Base-by-base conservation (phyloP, 2,113 vertebrate genomes). In the Dendrocopos noguchii region DNA sequence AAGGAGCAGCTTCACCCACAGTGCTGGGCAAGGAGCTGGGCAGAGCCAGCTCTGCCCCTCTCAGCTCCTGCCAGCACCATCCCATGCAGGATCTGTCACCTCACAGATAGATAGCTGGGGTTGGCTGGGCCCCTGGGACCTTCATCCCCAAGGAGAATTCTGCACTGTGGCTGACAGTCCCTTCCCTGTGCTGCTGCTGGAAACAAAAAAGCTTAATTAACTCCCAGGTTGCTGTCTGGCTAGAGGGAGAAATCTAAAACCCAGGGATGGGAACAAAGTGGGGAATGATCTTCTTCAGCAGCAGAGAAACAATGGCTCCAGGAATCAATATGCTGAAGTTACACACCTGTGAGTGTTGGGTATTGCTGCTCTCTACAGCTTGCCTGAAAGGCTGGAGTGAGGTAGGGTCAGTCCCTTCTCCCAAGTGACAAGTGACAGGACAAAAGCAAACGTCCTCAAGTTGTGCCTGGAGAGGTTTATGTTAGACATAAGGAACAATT, bases 201-300 rank as follows among this genome's bases (percentile, higher is more conserved):
- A 91, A 93, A 94, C 59, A 88, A 80, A 95, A 94, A 12, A 90
- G 94, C 95, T 93, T 97, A 96, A 96, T 95, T 92, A 97, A 97
- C 92, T 73, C 65, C 55, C 83, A 71, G 80, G 42, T n/a, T 18
- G 0, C 83, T 93, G 73, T 79, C 94, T 95, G 92, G 87, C 96
- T 95, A 71, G 96, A 94, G 94, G 87, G 87, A 96, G 95, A 95
- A 95, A 86, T 88, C 92, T 76, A 71, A 94, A 95, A 85, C 25
- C 75, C 81, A 83, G 90, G 93, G 53, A 50, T 65, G 84, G 67
- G 90, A 87, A 97, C 95, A 95, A 96, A 95, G 90, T 12, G 9
- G 75, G 87, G 93, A 92, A 88, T 97, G 96, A 88, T 87, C 88
- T 80, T 78, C 50, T 87, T 80, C 4, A 1, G 39, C 85, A 13